phyloP scores from a whole-genome alignment of 2,113 vertebrate genomes.

The Cryptoleucopteryx plumbea region DNA sequence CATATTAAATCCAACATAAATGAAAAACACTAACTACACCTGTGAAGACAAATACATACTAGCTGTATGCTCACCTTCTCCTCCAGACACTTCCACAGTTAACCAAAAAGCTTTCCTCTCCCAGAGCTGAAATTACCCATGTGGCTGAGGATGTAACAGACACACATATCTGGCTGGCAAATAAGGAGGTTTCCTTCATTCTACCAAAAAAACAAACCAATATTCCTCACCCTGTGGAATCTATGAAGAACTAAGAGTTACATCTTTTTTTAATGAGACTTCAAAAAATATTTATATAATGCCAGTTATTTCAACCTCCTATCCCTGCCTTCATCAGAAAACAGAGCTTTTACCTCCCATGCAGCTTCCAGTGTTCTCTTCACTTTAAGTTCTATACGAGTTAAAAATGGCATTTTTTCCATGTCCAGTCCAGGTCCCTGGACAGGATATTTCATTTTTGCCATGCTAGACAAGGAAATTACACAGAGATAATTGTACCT shows the following conservation, averaged over 20 bases:
- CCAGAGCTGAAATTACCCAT: background rate
- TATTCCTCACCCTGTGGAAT: background rate
- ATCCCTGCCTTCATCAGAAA: background rate
- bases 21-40: background rate
- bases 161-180: background rate
- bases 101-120: background rate
- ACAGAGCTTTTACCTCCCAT: background rate
- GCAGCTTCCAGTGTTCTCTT: background rate
- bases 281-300: background rate
- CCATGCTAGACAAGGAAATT: background rate
- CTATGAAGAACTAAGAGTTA: background rate
- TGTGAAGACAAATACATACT: background rate
- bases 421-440: no score
- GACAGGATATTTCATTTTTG: background rate
- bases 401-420: background rate
- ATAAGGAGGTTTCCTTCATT: background rate
- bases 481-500: background rate
- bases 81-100: background rate
- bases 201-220: background rate
- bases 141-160: background rate
- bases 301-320: background rate
- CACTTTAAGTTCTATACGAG: background rate
- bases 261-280: background rate
- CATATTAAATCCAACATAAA: background rate
- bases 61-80: background rate